phyloP scores from a whole-genome alignment of 2,113 vertebrate species.

The Thunnus thynnus region DNA sequence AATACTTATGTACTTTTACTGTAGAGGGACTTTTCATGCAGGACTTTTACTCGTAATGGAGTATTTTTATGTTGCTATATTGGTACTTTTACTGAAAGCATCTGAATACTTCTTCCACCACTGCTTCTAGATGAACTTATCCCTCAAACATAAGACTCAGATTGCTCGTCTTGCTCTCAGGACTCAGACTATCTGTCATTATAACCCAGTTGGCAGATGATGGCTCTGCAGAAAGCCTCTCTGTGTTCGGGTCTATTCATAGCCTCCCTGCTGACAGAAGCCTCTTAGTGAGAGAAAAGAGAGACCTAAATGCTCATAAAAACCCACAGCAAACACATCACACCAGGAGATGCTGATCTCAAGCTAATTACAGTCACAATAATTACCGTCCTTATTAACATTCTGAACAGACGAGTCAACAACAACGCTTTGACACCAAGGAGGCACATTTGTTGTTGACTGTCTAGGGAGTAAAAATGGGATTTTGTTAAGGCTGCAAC shows the following conservation, averaged over 20 bases:
- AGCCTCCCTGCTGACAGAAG: slow-evolving; percentile 38
- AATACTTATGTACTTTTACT: too few relatives aligned
- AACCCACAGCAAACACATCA: slow-evolving; percentile 29
- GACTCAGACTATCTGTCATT: slow-evolving; percentile 1
- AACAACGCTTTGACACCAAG: not conserved
- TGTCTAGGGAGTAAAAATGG: not conserved
- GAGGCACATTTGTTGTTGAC: not conserved
- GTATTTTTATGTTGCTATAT: too few relatives aligned
- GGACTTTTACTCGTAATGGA: too few relatives aligned
- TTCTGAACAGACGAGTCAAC: slow-evolving; percentile 22
- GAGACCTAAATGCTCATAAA: slow-evolving; percentile 38
- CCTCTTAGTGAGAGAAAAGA: slow-evolving; percentile 13
- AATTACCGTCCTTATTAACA: slow-evolving; percentile 38
- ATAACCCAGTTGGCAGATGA: slow-evolving; percentile 31
- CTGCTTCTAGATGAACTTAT: not conserved
- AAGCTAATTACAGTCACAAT: slow-evolving; percentile 43
- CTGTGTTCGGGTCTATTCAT: slow-evolving; percentile 44
- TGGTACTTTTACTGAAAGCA: too few relatives aligned
- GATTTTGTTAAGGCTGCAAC: too few relatives aligned
- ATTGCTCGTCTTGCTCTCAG: not conserved
- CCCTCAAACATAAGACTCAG: not conserved
- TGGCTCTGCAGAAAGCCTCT: slow-evolving; percentile 29
- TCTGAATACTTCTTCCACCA: too few relatives aligned
- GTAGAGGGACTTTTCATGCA: too few relatives aligned
- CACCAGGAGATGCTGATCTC: slow-evolving; percentile 13